Evolutionary conservation across 2,888 invertebrate genomes (phyloP), one percentile per base, ranked within the genome.

Genomic region (Palloptera scutellata): DNA sequence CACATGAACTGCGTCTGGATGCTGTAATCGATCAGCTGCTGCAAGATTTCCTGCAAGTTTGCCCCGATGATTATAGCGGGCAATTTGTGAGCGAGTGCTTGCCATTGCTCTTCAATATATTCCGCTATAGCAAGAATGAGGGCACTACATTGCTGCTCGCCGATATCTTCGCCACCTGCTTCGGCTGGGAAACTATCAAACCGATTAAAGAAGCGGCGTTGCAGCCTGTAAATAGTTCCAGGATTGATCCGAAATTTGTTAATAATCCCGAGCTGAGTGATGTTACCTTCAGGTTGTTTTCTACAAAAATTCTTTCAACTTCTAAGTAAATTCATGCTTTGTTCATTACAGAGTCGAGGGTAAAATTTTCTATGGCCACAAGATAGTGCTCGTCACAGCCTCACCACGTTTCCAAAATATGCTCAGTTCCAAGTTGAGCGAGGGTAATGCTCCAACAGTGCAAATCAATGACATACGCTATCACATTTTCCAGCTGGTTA

Each of bases 201-300:
- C 87, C 90, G 0, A 90, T 92, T n/a, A 87, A 90, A 74, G 91
- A 91, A 77, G 89, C 89, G 43, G 86, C 87, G 2, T 86, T 91
- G 41, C 89, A 91, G 1, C 86, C 89, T 9, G 87, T 89, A 0
- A 86, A 85, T 72, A 90, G 91, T 48, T 92, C 95, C 0, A 87
- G 95, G 69, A 95, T 96, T 75, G 96, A 97, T 86, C 94, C 95
- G 0, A 92, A 94, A 79, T 97, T 95, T 86, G 95, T 97, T 72
- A 97, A 96, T 86, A 96, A 96, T 86, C 94, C 95, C 0, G 95
- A 95, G 79, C 87, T 96, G 48, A 95, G 95, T 76, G 96, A 96
- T 82, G 95, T 96, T 41, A 95, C 95, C 66, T 96, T 96, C 84
- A 87, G 89, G 89, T 89, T 76, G 63, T 72, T 67, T 1, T 15